Conservation (phyloP, 2,797 vertebrate species). For the Morelia viridis region DNA sequence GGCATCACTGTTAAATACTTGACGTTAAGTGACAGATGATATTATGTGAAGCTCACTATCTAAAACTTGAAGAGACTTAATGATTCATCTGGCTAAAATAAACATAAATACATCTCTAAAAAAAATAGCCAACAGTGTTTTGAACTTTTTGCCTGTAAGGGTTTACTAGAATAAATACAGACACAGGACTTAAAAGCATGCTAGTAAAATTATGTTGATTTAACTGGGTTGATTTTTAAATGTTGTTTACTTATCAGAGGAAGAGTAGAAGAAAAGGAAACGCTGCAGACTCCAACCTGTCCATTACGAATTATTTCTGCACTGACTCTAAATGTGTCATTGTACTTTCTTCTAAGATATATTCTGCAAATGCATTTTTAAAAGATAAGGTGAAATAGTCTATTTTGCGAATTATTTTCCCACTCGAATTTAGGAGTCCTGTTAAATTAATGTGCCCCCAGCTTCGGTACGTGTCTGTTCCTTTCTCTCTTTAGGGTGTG, state of each 20-base stretch:
- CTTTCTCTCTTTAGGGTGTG: neutral
- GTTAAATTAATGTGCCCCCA: neutral
- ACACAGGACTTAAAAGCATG: slow-evolving; percentile 36
- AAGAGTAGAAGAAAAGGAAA: slow-evolving; percentile 24
- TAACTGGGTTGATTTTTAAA: slow-evolving; percentile 45
- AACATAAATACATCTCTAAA: slow-evolving; percentile 28
- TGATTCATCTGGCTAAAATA: slow-evolving; percentile 55
- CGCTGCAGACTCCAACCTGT: slow-evolving; percentile 34
- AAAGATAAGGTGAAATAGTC: neutral
- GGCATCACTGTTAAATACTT: slow-evolving; percentile 54
- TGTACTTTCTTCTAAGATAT: slow-evolving; percentile 37
- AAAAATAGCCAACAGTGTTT: slow-evolving; percentile 43
- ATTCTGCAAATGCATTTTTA: neutral
- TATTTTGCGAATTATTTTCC: neutral
- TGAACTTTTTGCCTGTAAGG: slow-evolving; percentile 50
- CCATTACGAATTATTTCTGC: slow-evolving; percentile 35
- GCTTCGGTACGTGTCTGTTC: neutral
- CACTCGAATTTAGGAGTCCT: neutral
- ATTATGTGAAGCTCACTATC: slow-evolving; percentile 54
- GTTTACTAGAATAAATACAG: slow-evolving; percentile 28
- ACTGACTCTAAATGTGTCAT: slow-evolving; percentile 33
- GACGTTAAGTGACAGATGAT: slow-evolving; percentile 61
- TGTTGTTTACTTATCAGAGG: slow-evolving; percentile 35
- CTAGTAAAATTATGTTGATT: slow-evolving; percentile 29
- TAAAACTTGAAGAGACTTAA: slow-evolving; percentile 47